A percentile compares a stretch with the other conserved stretches of the same genome.
phyloP scores from a whole-genome alignment of 2,797 vertebrate genomes.

The Scyliorhinus canicula region DNA sequence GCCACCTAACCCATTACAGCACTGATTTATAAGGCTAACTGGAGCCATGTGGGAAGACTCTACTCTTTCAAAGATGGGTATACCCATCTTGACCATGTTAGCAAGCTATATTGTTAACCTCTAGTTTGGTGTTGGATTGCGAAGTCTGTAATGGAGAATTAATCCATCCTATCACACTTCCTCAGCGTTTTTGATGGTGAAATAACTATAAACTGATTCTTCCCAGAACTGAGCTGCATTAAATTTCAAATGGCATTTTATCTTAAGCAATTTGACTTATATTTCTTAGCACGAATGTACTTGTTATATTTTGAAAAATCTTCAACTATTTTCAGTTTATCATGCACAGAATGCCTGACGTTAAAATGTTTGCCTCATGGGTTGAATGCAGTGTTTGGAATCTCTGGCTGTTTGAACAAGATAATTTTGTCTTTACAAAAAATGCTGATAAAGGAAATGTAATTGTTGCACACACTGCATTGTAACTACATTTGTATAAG shows the following conservation, averaged over 20 bases:
- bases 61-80: not conserved
- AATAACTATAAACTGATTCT: not conserved
- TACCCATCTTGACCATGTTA: not conserved
- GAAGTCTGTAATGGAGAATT: not conserved
- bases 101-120: not conserved
- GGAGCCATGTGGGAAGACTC: not conserved
- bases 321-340: not conserved
- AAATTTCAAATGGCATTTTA: not conserved
- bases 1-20: not conserved
- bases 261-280: not conserved
- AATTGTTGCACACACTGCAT: not conserved
- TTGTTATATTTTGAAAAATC: not conserved
- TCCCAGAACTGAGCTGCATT: not conserved
- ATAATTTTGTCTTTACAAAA: not conserved
- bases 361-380: not conserved
- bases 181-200: not conserved
- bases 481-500: not conserved
- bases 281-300: not conserved
- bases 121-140: not conserved
- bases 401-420: not conserved
- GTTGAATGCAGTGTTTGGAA: not conserved
- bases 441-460: not conserved
- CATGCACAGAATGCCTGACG: not conserved
- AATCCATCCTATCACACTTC: not conserved
- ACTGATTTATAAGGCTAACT: not conserved